Evolutionary conservation across 2,113 vertebrate genomes (phyloP).

Genomic region (Rhabdornis inornatus): DNA sequence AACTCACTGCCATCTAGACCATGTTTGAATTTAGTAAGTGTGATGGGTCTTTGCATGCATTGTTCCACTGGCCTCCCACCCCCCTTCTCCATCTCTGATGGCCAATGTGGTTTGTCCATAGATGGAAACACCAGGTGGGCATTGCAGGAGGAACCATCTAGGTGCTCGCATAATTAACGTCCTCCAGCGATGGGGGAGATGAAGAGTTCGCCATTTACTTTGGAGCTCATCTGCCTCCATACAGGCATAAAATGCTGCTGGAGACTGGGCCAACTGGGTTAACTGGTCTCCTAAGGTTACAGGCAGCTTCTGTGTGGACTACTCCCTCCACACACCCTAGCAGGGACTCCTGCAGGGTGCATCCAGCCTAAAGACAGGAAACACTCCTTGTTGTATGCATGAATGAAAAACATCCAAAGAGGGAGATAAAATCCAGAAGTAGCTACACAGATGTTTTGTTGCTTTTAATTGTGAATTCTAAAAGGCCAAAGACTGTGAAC

Average conservation of each 20-base stretch:
- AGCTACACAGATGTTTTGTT: not conserved
- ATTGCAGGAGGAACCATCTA: not conserved
- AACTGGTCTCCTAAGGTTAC: not conserved
- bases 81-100: not conserved
- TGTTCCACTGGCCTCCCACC: no score
- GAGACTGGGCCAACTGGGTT: not conserved
- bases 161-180: rapidly evolving
- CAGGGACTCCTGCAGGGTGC: not conserved
- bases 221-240: no score
- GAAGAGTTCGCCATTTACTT: not conserved
- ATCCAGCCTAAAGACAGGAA: not conserved
- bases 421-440: not conserved
- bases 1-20: not conserved
- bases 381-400: not conserved
- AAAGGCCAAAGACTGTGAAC: not conserved
- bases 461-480: not conserved
- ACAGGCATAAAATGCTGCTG: not conserved
- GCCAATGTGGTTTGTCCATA: not conserved
- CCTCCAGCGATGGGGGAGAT: not conserved
- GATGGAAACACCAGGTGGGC: not conserved
- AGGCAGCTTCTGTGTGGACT: not conserved
- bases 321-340: not conserved
- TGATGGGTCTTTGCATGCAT: not conserved
- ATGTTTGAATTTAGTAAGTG: not conserved
- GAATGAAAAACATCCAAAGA: not conserved